Evolutionary conservation across 2,797 vertebrate genomes (phyloP), one percentile per base, ranked within the genome.

Genomic region (Sparidentex hasta): DNA sequence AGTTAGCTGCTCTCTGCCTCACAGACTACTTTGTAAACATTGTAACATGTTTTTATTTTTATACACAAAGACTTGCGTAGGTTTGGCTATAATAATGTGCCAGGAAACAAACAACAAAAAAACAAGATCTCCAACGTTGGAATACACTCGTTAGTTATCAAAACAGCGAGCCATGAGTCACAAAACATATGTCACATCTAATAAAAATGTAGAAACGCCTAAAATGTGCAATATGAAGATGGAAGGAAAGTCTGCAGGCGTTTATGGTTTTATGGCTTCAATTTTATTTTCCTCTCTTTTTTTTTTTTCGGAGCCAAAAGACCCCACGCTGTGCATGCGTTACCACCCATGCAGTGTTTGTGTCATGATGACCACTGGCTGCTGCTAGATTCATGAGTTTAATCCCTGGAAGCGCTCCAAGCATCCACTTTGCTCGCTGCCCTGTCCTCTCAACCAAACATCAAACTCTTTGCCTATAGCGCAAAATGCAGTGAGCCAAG

Each of bases 371-470:
- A 88, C 91, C 90, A 90, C 89, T 89, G 90, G 85, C 86, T 87
- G 86, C 93, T 86, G 89, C 74, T 91, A 72, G 89, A 88, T 90
- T 89, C 90, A 87, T 91, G 88, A 90, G 86, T 91, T 93, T 90
- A 92, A 92, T 93, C 90, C 90, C 94, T 94, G 94, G 92, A 93
- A 90, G 77, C 80, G 74, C 85, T 93, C 93, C 93, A 94, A 92
- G 86, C 93, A 81, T 92, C 91, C 92, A 92, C 93, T 94, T 92
- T 91, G 85, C 91, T 82, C 27, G 84, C 90, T 72, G 89, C 87
- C 88, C 92, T 92, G 90, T 92, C 92, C 92, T 92, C 91, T 88
- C 90, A 74, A 87, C 82, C 92, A 84, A 92, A 87, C 90, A 87
- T 92, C 92, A 93, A 87, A 84, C 90, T 83, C 82, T 74, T 79